phyloP scores from a whole-genome alignment of 2,113 vertebrate genomes.

The Thamnophis sirtalis region DNA sequence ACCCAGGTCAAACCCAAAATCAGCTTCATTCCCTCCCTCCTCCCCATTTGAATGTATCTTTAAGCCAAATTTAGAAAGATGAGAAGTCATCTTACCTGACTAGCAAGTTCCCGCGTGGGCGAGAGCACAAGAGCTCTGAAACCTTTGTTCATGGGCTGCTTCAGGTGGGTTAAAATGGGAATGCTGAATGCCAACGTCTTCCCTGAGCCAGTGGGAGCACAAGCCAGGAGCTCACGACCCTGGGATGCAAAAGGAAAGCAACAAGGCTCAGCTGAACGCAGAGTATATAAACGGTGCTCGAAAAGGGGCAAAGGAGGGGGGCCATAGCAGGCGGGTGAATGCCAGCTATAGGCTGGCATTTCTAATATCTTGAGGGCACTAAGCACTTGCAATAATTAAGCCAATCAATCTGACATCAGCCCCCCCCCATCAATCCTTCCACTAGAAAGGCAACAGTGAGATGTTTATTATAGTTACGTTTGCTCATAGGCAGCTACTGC shows the following conservation, averaged over 20 bases:
- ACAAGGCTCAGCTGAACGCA: too few species aligned
- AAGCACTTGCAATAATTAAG: neutral
- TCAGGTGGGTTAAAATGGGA: constrained; percentile 84
- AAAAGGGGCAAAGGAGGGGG: neutral
- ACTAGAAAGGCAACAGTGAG: neutral
- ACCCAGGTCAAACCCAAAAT: too few species aligned
- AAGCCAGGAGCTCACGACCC: constrained; percentile 90
- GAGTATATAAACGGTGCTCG: accelerated
- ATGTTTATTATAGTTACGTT: neutral
- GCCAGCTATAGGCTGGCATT: neutral
- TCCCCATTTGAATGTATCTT: accelerated
- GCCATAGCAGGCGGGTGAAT: neutral
- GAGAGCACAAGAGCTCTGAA: constrained; percentile 91
- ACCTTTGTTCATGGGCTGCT: constrained; percentile 86
- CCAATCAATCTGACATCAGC: neutral
- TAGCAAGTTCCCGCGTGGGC: constrained; percentile 91
- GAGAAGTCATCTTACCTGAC: constrained; percentile 75
- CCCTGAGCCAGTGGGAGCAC: constrained; percentile 93
- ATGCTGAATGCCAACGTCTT: constrained; percentile 94
- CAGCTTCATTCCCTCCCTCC: too few species aligned
- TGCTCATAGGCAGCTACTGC: neutral
- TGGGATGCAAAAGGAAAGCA: constrained; percentile 45
- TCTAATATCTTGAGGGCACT: neutral
- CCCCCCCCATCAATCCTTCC: neutral
- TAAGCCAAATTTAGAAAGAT: too few species aligned